Conservation (phyloP, 1,140 invertebrate genomes). For the Danaus plexippus region DNA sequence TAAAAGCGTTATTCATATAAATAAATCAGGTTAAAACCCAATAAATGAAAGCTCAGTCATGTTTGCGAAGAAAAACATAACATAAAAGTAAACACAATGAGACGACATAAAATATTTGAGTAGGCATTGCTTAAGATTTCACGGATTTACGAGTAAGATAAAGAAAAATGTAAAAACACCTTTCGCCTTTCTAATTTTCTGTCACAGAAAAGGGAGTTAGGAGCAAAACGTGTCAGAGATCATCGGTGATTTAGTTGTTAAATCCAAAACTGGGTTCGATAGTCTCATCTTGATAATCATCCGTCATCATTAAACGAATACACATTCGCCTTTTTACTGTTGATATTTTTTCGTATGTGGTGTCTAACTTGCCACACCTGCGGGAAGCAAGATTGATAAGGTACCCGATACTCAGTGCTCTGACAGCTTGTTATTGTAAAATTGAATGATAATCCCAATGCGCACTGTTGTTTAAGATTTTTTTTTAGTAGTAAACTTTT, state of each 20-base stretch:
- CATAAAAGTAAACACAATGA: slow-evolving; percentile 20
- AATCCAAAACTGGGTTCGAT: slow-evolving; percentile 39
- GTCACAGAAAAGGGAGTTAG: neutral
- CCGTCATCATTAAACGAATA: slow-evolving; percentile 63
- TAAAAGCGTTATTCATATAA: no score
- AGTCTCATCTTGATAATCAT: slow-evolving; percentile 61
- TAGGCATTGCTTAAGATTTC: slow-evolving; percentile 17
- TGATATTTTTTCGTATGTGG: slow-evolving; percentile 12
- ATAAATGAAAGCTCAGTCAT: slow-evolving; percentile 1
- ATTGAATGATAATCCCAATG: slow-evolving; percentile 60
- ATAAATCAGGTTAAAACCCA: no score
- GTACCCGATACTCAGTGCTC: slow-evolving; percentile 34
- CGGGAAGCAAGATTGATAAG: slow-evolving; percentile 61
- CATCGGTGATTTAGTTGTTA: slow-evolving; percentile 44
- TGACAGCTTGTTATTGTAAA: slow-evolving; percentile 67
- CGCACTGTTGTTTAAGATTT: slow-evolving; percentile 55
- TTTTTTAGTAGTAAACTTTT: slow-evolving; percentile 24
- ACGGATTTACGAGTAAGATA: slow-evolving; percentile 13
- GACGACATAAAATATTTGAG: slow-evolving; percentile 16
- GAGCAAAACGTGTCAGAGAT: slow-evolving; percentile 42
- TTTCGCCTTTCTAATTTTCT: slow-evolving; percentile 24
- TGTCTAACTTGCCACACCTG: slow-evolving; percentile 40
- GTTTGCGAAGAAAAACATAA: slow-evolving; percentile 12
- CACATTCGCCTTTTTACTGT: slow-evolving; percentile 22
- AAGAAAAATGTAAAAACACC: slow-evolving; percentile 19